phyloP scores from a whole-genome alignment of 2,888 invertebrate genomes.

The Sinelater perroti region DNA sequence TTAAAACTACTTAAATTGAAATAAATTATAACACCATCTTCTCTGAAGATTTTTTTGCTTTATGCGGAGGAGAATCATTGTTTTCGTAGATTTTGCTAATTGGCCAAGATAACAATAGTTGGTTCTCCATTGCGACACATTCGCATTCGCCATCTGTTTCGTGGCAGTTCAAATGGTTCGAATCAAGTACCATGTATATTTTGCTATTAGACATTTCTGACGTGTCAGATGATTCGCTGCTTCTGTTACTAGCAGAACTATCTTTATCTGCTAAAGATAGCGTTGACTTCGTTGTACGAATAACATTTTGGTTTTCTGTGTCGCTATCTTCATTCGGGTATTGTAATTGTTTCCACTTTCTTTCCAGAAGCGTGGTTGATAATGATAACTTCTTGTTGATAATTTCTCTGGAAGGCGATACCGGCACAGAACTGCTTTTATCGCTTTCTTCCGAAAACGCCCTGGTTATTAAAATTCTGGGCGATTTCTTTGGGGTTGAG shows the following conservation, averaged over 20 bases:
- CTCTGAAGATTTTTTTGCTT: slow-evolving; percentile 42
- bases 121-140: slow-evolving; percentile 52
- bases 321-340: slow-evolving; percentile 53
- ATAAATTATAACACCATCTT: slow-evolving; percentile 52
- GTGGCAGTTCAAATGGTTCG: slow-evolving; percentile 39
- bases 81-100: slow-evolving; percentile 52
- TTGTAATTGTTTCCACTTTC: slow-evolving; percentile 57
- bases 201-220: slow-evolving; percentile 57
- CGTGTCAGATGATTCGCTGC: slow-evolving; percentile 62
- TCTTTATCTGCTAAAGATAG: slow-evolving; percentile 43
- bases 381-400: slow-evolving; percentile 59
- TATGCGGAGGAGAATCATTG: slow-evolving; percentile 26
- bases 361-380: slow-evolving; percentile 57
- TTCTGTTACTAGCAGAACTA: slow-evolving; percentile 48
- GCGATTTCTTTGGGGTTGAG: slow-evolving; percentile 61
- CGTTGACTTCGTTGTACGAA: slow-evolving; percentile 51
- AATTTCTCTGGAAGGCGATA: slow-evolving; percentile 53
- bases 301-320: slow-evolving; percentile 46
- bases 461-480: slow-evolving; percentile 75
- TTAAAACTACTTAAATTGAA: slow-evolving; percentile 32
- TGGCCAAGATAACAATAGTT: slow-evolving; percentile 68
- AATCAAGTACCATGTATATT: slow-evolving; percentile 59
- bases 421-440: slow-evolving; percentile 62
- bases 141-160: slow-evolving; percentile 42
- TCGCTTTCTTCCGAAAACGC: slow-evolving; percentile 79